Evolutionary conservation across 2,888 invertebrate genomes (phyloP), one percentile per base, ranked within the genome.

Genomic region (Caenorhabditis wallacei): DNA sequence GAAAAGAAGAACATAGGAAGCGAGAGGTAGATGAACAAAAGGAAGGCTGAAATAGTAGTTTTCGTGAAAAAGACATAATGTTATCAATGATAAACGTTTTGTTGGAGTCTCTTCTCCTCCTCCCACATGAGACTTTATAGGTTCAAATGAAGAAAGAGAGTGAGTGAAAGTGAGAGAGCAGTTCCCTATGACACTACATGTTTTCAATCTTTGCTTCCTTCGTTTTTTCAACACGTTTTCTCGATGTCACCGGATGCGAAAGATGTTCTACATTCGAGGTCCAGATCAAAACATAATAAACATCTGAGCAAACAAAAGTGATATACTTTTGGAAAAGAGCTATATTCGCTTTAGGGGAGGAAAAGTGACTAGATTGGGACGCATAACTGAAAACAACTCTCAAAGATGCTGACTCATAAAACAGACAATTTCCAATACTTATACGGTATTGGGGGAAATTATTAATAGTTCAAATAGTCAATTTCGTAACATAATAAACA

Each of bases 21-120:
- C 40, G 20, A 48, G 26, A 68, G 54, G 40, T 20, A n/a, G 40
- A 18, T 16, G 56, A 37, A 56, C 26, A 37, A 69, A 48, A 26
- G n/a, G 43, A 48, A 51, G 59, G 53, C 48, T 68, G 76, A 40
- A 76, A 61, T 54, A 61, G 69, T 56, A 69, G 59, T 69, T 7
- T 66, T 61, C 10, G 59, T 59, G 30, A 40, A 30, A 57, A 63
- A 69, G 61, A 63, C 69, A 61, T 69, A 69, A 61, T 70, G 69
- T 70, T 63, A 78, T 69, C 78, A 78, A 24, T 78, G 78, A 78
- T 54, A 78, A 59, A 61, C 59, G 68, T 68, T 68, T 51, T 53
- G 61, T 51, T 68, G 40, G 61, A 76, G 69, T 70, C 69, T 30
- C 43, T 53, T 48, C 30, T 20, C 30, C 8, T 18, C 53, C 51